A percentile compares a stretch with the other conserved stretches of the same genome.
These are phyloP conservation scores for Ethmia dodecea DNA, from an alignment of 2,888 invertebrate genomes.

Conservation along the genomic window DNA sequence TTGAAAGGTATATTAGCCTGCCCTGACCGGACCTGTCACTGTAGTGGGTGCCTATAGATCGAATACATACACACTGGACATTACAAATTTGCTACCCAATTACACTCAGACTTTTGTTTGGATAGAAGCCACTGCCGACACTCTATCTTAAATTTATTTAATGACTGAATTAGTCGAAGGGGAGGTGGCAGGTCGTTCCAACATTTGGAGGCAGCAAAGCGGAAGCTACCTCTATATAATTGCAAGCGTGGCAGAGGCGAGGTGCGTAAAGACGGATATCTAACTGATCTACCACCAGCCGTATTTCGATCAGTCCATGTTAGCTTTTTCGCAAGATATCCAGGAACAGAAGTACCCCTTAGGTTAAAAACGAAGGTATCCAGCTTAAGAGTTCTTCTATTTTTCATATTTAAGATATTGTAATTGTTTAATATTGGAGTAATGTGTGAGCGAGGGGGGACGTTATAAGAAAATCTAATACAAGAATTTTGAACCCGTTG, in stretches of 20 bases:
- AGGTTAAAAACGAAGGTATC: not conserved
- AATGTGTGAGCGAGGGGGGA: no score
- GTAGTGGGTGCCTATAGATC: no score
- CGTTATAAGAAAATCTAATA: not conserved
- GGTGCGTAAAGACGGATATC: not conserved
- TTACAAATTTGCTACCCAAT: no score
- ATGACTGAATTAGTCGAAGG: no score
- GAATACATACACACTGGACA: no score
- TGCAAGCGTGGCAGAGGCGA: not conserved
- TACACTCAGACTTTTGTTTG: no score
- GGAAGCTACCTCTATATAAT: not conserved
- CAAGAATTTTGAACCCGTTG: not conserved
- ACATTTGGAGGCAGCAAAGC: not conserved
- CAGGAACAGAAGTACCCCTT: not conserved
- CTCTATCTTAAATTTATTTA: no score
- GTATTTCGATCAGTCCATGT: not conserved
- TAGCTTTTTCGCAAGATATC: not conserved
- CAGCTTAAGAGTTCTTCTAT: not conserved
- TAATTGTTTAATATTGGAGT: not conserved
- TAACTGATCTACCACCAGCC: not conserved
- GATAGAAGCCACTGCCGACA: no score
- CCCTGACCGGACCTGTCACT: no score
- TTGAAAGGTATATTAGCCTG: no score
- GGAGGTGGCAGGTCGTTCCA: not conserved
- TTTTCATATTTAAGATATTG: not conserved